These are phyloP conservation scores for zebrafish (Danio rerio) DNA, from an alignment of 2,113 vertebrate species.

Conservation along the genomic window DNA sequence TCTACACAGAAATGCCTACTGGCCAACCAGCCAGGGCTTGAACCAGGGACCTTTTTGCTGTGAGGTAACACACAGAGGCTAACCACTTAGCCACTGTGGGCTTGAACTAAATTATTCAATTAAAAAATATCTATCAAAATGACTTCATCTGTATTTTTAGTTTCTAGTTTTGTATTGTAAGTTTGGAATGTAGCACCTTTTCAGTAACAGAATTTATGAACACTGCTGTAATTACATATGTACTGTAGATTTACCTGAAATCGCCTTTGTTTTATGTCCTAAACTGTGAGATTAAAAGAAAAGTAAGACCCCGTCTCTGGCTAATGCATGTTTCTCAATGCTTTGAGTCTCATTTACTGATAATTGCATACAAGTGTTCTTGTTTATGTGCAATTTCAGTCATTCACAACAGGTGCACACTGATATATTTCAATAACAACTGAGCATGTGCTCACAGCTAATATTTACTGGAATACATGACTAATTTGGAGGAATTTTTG, in stretches of 20 bases:
- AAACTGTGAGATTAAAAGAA: not conserved
- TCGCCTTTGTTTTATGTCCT: not conserved
- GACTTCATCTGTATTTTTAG: too few species aligned
- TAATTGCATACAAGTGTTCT: too few species aligned
- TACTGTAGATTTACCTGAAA: not conserved
- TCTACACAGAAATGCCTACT: too few species aligned
- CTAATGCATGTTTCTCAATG: not conserved
- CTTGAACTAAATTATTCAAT: too few species aligned
- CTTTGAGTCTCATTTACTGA: not conserved
- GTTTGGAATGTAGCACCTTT: not conserved
- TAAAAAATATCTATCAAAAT: too few species aligned
- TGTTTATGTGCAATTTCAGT: not conserved
- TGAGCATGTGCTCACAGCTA: not conserved
- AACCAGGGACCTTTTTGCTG: too few species aligned
- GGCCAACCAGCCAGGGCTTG: too few species aligned
- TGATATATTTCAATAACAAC: not conserved
- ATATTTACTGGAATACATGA: too few species aligned
- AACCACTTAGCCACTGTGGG: too few species aligned
- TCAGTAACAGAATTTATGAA: not conserved
- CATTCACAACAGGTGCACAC: not conserved
- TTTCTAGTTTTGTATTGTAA: too few species aligned
- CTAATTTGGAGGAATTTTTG: too few species aligned
- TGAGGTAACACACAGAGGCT: too few species aligned
- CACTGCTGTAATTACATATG: not conserved
- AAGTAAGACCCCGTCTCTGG: not conserved